Evolutionary conservation across 2,113 vertebrate species (phyloP), one percentile per base, ranked within the genome.

Genomic region (Hemibagrus wyckioides): DNA sequence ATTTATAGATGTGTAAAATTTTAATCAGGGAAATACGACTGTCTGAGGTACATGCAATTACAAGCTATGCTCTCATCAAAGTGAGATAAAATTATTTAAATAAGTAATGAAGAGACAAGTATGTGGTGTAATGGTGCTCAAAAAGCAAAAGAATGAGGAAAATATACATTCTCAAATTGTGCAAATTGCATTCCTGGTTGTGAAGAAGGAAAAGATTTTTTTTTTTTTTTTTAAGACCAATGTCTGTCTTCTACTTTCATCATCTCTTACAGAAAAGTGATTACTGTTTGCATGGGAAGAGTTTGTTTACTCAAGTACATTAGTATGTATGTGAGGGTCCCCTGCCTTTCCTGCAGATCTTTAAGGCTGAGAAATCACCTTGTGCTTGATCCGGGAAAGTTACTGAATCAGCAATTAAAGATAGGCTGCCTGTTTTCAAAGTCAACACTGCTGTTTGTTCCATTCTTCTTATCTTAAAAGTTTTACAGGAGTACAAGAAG

Each of bases 11-110:
- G 82, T 90, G 93, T 95, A 91, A 95, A 94, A 93, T 65, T 94
- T 95, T 94, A 88, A 95, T 95, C 92, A 94, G 94, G 92, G 92
- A 94, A 96, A 95, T 91, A 94, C 89, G 94, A 94, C 92, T 92
- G 92, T 92, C 54, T 92, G 93, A 95, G 94, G 94, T 95, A 92
- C 87, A 88, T 73, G 92, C 92, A 94, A 94, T 95, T 94, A 94
- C 89, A 87, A 92, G 92, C 91, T 92, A 93, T 92, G 91, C 94
- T 92, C 88, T 93, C 94, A 94, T 96, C 94, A 95, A 95, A 95
- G 94, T 93, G 75, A 93, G 92, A 92, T 93, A 94, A 96, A 94
- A 91, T 92, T 88, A 94, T 92, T 93, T 95, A 84, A 95, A 95
- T 94, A 94, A 94, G 90, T 93, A 88, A 95, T 94, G 93, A 90